Percentiles rank a stretch among this genome's conserved stretches.
Conservation (phyloP, 2,113 vertebrate species). For the Indri indri region DNA sequence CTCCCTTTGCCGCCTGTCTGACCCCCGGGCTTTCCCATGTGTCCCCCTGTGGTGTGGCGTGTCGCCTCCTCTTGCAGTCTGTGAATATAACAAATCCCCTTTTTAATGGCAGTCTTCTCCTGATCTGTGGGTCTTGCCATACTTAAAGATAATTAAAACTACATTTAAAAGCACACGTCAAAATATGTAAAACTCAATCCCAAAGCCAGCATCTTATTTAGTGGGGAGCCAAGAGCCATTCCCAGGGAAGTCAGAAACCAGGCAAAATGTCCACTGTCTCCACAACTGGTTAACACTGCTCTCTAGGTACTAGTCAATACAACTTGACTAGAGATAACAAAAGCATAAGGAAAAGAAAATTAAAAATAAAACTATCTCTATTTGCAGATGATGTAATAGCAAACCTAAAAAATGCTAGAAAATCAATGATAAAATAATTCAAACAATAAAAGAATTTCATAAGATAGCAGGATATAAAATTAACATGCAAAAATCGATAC, state of each 20-base stretch:
- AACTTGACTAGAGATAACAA: background rate
- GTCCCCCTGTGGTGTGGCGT: accelerated
- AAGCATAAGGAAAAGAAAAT: background rate
- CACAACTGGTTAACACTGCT: background rate
- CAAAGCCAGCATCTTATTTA: background rate
- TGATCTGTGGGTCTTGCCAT: background rate
- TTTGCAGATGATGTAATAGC: conserved; percentile 4
- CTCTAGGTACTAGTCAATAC: background rate
- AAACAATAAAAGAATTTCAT: conserved; percentile 45
- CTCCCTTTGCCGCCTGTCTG: background rate
- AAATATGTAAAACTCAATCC: background rate
- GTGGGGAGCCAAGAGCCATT: background rate
- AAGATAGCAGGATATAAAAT: conserved; percentile 54
- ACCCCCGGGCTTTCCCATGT: background rate
- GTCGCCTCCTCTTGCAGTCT: background rate
- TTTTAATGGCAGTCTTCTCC: background rate
- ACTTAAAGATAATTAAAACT: background rate
- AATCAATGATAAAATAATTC: conserved; percentile 28
- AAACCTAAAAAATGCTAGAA: conserved; percentile 6
- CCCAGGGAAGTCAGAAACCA: background rate
- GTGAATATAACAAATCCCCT: background rate
- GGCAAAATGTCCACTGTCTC: background rate
- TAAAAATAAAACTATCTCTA: background rate
- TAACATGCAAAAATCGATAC: conserved; percentile 51
- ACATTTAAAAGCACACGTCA: background rate